phyloP scores from a whole-genome alignment of 2,888 invertebrate species.

The Dolichomitus sp. region DNA sequence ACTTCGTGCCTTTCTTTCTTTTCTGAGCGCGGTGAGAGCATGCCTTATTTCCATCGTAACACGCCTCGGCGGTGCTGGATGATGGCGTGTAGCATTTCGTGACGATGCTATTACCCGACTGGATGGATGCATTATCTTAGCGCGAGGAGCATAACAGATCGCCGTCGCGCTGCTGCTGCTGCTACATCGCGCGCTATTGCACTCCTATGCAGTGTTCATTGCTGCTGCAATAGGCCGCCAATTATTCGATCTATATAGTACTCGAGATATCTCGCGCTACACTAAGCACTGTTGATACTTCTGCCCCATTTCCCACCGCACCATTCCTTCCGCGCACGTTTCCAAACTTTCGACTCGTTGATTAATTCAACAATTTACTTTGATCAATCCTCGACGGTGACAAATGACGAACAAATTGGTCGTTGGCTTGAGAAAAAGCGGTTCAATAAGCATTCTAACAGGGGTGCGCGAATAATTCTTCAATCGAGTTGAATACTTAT shows the following conservation, averaged over 20 bases:
- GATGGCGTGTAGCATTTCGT: conserved; percentile 72
- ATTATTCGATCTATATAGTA: conserved; percentile 61
- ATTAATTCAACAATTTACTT: conserved; percentile 49
- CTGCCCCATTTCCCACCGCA: conserved; percentile 51
- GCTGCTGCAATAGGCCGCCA: conserved; percentile 59
- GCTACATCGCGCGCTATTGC: conserved; percentile 14
- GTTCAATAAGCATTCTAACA: not conserved
- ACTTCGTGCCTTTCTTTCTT: conserved; percentile 55
- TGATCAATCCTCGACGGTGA: conserved; percentile 6
- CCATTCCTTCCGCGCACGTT: not conserved
- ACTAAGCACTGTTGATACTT: conserved; percentile 17
- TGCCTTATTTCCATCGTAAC: conserved; percentile 62
- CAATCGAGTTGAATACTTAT: not conserved
- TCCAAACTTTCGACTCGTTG: conserved; percentile 52
- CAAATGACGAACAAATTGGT: conserved; percentile 29
- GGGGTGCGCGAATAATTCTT: not conserved
- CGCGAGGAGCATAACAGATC: conserved; percentile 62
- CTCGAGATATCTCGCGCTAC: conserved; percentile 23
- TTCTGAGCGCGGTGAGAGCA: conserved; percentile 52
- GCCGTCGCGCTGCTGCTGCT: conserved; percentile 8
- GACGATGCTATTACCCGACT: conserved; percentile 71
- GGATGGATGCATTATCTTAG: conserved; percentile 73
- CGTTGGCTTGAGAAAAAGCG: not conserved
- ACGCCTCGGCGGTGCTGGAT: conserved; percentile 63
- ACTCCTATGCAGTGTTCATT: conserved; percentile 27